phyloP scores from a whole-genome alignment of 2,113 vertebrate genomes.

The Paratilapia polleni region DNA sequence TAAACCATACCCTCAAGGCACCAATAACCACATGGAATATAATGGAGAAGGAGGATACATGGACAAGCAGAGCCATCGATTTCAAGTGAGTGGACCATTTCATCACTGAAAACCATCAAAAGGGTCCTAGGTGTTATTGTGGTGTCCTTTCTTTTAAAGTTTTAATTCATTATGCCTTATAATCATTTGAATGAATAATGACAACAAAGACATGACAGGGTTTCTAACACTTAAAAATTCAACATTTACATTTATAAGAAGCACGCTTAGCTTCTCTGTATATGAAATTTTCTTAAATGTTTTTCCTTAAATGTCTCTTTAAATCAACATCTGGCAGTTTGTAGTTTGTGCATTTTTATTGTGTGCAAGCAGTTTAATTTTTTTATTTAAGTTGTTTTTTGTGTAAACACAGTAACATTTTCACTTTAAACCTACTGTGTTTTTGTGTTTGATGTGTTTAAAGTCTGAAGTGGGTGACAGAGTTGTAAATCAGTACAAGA shows the following conservation, averaged over 20 bases:
- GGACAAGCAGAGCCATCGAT: constrained; percentile 72
- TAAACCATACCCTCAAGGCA: constrained; percentile 68
- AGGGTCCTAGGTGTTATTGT: neutral
- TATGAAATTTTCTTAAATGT: neutral
- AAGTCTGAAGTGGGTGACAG: constrained; percentile 66
- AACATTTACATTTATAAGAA: neutral
- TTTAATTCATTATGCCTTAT: neutral
- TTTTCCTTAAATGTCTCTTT: neutral
- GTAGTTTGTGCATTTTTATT: neutral
- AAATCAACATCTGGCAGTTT: neutral
- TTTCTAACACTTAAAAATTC: neutral
- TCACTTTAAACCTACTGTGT: neutral
- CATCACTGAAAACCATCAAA: neutral
- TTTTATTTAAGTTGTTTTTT: neutral
- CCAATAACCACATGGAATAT: constrained; percentile 79
- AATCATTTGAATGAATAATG: neutral
- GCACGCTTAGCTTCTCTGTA: neutral
- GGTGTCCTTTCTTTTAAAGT: neutral
- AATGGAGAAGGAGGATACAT: constrained; percentile 72
- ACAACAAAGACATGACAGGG: neutral
- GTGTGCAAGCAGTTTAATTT: neutral
- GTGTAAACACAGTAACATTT: neutral
- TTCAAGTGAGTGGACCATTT: constrained; percentile 81
- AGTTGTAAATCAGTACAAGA: constrained; percentile 80
- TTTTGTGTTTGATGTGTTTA: constrained; percentile 36